phyloP scores from a whole-genome alignment of 2,113 vertebrate genomes.

The Prochilodus magdalenae region DNA sequence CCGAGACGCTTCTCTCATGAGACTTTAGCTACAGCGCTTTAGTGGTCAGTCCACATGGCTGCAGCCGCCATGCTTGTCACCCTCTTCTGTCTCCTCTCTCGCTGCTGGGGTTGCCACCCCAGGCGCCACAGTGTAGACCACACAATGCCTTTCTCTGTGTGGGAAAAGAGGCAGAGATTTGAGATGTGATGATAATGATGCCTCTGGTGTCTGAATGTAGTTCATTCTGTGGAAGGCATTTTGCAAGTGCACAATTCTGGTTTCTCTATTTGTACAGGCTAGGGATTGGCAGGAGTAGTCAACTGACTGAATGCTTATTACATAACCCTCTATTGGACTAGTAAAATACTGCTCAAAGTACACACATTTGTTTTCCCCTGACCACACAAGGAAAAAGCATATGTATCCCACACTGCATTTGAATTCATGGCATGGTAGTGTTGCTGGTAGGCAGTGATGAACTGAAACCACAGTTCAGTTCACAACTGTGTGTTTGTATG shows the following conservation, averaged over 20 bases:
- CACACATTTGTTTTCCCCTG: no score
- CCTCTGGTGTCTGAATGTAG: slow-evolving; percentile 16
- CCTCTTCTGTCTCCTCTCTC: slow-evolving; percentile 30
- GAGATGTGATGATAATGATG: slow-evolving; percentile 10
- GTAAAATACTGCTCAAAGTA: background rate
- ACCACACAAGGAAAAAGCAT: no score
- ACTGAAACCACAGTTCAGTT: no score
- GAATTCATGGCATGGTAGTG: no score
- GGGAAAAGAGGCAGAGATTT: slow-evolving; percentile 41
- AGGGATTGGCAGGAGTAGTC: background rate
- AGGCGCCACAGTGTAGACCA: slow-evolving; percentile 44
- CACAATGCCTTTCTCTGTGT: slow-evolving; percentile 57
- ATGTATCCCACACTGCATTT: no score
- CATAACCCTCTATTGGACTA: background rate
- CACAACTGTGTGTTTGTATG: no score
- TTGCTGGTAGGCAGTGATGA: no score
- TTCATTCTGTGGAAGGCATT: background rate
- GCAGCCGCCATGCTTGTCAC: slow-evolving; percentile 21
- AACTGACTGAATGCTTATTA: background rate
- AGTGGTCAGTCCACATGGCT: slow-evolving; percentile 47
- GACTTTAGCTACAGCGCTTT: slow-evolving; percentile 30
- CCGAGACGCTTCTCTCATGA: slow-evolving; percentile 34
- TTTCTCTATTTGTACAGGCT: background rate
- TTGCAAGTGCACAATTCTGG: background rate
- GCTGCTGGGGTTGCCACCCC: slow-evolving; percentile 59